A percentile compares a stretch with the other conserved stretches of the same genome.
Conservation (phyloP, 1,140 invertebrate genomes). For the Drosophila carrolli region DNA sequence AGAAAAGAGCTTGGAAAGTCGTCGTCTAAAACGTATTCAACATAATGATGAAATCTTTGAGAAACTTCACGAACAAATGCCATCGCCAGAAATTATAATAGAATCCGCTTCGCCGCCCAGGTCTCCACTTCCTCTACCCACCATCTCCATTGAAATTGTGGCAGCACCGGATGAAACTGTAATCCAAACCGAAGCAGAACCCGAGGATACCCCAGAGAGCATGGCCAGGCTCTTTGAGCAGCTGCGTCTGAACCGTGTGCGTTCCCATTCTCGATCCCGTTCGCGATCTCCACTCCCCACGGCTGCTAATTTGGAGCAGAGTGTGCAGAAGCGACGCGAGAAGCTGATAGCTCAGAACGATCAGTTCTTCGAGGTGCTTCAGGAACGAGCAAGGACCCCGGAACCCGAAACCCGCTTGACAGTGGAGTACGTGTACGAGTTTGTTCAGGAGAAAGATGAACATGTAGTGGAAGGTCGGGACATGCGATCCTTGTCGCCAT, state of each 20-base stretch:
- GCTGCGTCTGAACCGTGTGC: conserved; percentile 62
- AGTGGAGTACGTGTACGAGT: conserved; percentile 68
- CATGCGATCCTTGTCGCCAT: conserved; percentile 48
- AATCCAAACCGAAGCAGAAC: conserved; percentile 37
- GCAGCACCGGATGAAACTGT: conserved; percentile 16
- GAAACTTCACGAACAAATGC: conserved; percentile 41
- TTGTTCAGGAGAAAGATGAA: conserved; percentile 24
- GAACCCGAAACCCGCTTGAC: conserved; percentile 52
- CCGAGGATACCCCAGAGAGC: conserved; percentile 58
- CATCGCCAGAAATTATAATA: conserved; percentile 14
- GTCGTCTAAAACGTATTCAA: conserved; percentile 58
- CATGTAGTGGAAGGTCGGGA: conserved; percentile 30
- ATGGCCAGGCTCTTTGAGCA: conserved; percentile 70
- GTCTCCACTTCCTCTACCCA: conserved; percentile 23
- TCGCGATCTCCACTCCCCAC: conserved; percentile 68
- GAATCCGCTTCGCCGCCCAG: background rate
- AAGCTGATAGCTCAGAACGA: conserved; percentile 74
- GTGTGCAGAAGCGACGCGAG: conserved; percentile 49
- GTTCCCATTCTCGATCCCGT: conserved; percentile 64
- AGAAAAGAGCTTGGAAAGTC: conserved; percentile 58
- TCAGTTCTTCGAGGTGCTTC: conserved; percentile 59
- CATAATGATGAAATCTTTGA: conserved; percentile 74
- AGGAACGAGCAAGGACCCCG: conserved; percentile 52
- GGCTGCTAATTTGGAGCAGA: conserved; percentile 62
- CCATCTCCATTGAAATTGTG: conserved; percentile 53